These are phyloP conservation scores for Beroe forskalii DNA, from an alignment of 37 sponge, comb jelly and placozoan species.

Conservation along the genomic window DNA sequence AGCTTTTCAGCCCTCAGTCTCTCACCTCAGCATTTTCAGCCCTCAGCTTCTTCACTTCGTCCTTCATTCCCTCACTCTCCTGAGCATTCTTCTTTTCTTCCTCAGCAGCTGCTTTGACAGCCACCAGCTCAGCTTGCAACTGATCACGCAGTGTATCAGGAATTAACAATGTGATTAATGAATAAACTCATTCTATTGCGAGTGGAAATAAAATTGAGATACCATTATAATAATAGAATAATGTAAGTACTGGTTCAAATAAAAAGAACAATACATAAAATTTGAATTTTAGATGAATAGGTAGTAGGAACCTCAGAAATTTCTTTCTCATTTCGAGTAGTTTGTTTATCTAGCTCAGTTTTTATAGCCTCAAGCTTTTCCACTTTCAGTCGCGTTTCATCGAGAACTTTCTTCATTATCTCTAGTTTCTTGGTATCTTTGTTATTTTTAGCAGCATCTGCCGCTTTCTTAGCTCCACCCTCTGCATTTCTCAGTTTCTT, in stretches of 20 bases:
- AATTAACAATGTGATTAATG: too few species aligned
- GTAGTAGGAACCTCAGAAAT: slow-evolving; percentile 32
- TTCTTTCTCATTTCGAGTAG: not conserved
- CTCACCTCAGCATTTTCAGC: slow-evolving; percentile 65
- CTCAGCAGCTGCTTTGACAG: slow-evolving; percentile 2
- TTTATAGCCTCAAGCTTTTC: slow-evolving; percentile 21
- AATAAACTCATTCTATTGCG: too few species aligned
- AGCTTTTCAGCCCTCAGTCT: too few species aligned
- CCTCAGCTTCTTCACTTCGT: not conserved
- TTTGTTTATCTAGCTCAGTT: slow-evolving; percentile 28
- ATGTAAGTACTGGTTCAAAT: not conserved
- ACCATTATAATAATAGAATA: not conserved
- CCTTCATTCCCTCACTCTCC: slow-evolving; percentile 64
- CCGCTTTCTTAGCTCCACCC: slow-evolving; percentile 35
- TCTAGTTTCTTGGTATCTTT: slow-evolving; percentile 57
- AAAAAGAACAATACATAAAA: too few species aligned
- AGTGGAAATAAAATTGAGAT: not conserved
- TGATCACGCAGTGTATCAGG: too few species aligned
- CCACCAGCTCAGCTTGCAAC: not conserved
- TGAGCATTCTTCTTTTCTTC: slow-evolving; percentile 18
- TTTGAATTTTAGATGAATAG: too few species aligned
- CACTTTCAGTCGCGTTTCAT: slow-evolving; percentile 4
- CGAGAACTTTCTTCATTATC: slow-evolving; percentile 45
- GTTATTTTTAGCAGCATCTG: slow-evolving; percentile 27
- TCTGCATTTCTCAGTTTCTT: slow-evolving; percentile 39